These are phyloP conservation scores for Danionella dracula DNA, from an alignment of 2,797 vertebrate species.

Conservation along the genomic window DNA sequence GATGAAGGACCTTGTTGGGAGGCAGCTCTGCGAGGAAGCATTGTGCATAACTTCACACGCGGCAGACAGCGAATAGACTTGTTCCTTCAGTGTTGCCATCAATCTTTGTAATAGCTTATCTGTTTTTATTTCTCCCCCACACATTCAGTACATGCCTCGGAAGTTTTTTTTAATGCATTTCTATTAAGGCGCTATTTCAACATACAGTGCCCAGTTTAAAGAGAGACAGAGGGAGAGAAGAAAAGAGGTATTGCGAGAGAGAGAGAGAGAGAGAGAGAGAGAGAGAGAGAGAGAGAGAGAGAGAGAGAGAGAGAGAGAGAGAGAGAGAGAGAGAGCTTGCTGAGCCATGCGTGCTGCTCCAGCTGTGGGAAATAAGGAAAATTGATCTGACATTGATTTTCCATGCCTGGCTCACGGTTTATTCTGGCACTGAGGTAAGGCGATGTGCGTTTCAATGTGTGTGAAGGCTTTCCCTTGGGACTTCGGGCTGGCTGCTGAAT, in stretches of 20 bases:
- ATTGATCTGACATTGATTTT: conserved; percentile 55
- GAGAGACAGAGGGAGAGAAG: conserved; percentile 20
- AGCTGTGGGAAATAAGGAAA: conserved; percentile 48
- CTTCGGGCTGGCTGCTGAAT: conserved; percentile 36
- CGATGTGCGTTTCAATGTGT: conserved; percentile 30
- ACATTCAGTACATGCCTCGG: conserved; percentile 33
- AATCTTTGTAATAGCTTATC: conserved; percentile 51
- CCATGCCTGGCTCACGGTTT: conserved; percentile 43
- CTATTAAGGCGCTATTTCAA: conserved; percentile 52
- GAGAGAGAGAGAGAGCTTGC: not conserved
- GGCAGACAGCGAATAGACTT: conserved; percentile 43
- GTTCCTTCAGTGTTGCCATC: conserved; percentile 41
- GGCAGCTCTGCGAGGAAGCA: not conserved
- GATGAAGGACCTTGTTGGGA: conserved; percentile 9
- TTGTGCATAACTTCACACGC: conserved; percentile 25
- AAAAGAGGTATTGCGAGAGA: conserved; percentile 1
- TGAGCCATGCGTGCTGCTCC: conserved; percentile 23
- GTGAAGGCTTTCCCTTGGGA: conserved; percentile 35
- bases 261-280: not conserved
- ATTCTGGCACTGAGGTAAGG: conserved; percentile 33
- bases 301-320: not conserved
- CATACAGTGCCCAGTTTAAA: conserved; percentile 43
- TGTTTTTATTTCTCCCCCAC: conserved; percentile 43
- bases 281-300: conserved; percentile 34
- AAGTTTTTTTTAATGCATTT: conserved; percentile 53